These are phyloP conservation scores for Drosophila demipolita DNA, from an alignment of 2,888 invertebrate genomes.

Conservation along the genomic window DNA sequence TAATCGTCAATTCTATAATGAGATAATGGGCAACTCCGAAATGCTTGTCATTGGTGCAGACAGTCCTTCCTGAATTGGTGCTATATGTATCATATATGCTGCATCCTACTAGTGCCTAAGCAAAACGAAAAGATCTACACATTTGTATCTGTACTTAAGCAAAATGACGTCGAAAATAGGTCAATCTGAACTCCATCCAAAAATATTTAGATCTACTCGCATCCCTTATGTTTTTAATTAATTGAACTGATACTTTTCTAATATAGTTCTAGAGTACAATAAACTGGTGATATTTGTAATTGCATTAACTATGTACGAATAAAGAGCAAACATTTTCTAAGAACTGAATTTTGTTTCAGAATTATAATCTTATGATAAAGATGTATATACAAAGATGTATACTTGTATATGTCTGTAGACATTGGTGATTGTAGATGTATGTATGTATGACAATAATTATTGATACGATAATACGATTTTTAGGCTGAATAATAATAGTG, in stretches of 20 bases:
- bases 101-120: constrained; percentile 64
- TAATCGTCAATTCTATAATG: constrained; percentile 83
- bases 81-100: constrained; percentile 2
- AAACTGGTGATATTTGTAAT: constrained; percentile 78
- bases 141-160: constrained; percentile 52
- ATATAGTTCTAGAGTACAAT: constrained; percentile 71
- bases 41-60: constrained; percentile 78
- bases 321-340: constrained; percentile 28
- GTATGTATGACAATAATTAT: not conserved
- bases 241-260: constrained; percentile 75
- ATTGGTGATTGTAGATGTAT: not conserved
- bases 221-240: constrained; percentile 22
- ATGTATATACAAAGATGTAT: not conserved
- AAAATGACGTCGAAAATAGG: constrained; percentile 36
- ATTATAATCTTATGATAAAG: not conserved
- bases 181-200: constrained; percentile 65
- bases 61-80: constrained; percentile 33
- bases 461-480: not conserved
- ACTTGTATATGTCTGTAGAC: not conserved
- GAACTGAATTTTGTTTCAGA: not conserved
- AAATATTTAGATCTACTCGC: constrained; percentile 23
- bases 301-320: constrained; percentile 43
- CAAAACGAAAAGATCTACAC: constrained; percentile 13
- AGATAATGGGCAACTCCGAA: constrained; percentile 83
- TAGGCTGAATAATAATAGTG: not conserved